A percentile compares a stretch with the other conserved stretches of the same genome.
Conservation (phyloP, 1,140 invertebrate species). For the Thaumatotibia leucotreta region DNA sequence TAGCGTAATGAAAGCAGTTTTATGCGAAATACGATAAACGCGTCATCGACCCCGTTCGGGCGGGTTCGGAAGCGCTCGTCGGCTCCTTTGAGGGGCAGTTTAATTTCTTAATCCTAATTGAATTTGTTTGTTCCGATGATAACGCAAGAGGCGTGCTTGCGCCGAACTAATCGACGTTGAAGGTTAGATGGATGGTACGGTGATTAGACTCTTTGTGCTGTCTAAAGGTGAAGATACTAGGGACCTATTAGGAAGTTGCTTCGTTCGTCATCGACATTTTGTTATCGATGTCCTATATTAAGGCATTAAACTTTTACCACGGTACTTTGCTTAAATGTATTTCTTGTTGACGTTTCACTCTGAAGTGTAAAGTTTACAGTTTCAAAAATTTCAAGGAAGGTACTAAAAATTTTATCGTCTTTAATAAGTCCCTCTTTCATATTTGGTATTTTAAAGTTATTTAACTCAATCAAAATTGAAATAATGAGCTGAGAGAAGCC, state of each 20-base stretch:
- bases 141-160: constrained; percentile 33
- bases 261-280: neutral
- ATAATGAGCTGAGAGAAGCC: constrained; percentile 2
- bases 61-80: constrained; percentile 43
- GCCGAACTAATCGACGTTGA: constrained; percentile 28
- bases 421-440: neutral
- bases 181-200: constrained; percentile 39
- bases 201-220: constrained; percentile 36
- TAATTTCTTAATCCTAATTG: constrained; percentile 74
- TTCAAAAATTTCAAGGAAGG: neutral
- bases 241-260: neutral
- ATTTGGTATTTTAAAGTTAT: neutral
- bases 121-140: constrained; percentile 69
- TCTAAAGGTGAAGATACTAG: constrained; percentile 35
- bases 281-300: neutral
- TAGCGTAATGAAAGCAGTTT: constrained; percentile 34
- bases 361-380: no score
- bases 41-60: constrained; percentile 48
- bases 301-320: no score
- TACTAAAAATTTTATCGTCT: neutral
- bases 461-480: neutral
- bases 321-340: no score
- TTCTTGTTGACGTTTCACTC: no score
- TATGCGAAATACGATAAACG: constrained; percentile 43
- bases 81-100: constrained; percentile 54